A percentile compares a stretch with the other conserved stretches of the same genome.
Conservation (phyloP, 2,888 invertebrate genomes). For the Colostygia pectinataria region DNA sequence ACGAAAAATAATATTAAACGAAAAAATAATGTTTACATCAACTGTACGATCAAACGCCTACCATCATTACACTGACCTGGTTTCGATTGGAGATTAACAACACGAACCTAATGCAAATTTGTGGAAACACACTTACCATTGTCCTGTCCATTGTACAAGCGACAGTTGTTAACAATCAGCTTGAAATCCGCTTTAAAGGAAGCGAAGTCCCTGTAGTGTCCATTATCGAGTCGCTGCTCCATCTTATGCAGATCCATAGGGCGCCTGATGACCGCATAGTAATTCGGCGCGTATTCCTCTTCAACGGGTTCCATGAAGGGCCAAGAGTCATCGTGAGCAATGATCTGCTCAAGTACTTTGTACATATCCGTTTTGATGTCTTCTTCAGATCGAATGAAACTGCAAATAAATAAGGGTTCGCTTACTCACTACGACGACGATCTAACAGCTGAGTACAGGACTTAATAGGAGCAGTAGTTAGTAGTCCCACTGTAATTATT, state of each 20-base stretch:
- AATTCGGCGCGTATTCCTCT: conserved; percentile 95
- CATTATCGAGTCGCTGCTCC: conserved; percentile 93
- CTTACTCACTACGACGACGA: too few species aligned
- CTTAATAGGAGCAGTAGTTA: too few species aligned
- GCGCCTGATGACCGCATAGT: conserved; percentile 87
- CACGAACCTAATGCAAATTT: too few species aligned
- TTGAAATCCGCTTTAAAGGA: conserved; percentile 95
- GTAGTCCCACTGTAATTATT: too few species aligned
- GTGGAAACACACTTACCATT: conserved; percentile 90
- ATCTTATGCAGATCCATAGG: conserved; percentile 95
- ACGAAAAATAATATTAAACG: too few species aligned
- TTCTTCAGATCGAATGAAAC: conserved; percentile 91
- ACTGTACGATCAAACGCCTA: too few species aligned
- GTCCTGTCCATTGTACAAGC: conserved; percentile 95
- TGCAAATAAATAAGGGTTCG: conserved; percentile 54
- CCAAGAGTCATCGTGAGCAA: conserved; percentile 96
- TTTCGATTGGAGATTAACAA: too few species aligned
- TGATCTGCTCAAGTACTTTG: conserved; percentile 94
- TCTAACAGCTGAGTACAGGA: too few species aligned
- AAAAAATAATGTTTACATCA: too few species aligned
- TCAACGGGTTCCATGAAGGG: conserved; percentile 97
- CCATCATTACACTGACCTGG: too few species aligned
- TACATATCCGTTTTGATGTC: conserved; percentile 95
- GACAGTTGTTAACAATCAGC: conserved; percentile 95
- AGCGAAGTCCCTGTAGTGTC: conserved; percentile 89